Evolutionary conservation across 1,140 invertebrate species (phyloP).

Genomic region (Aphidius gifuensis): DNA sequence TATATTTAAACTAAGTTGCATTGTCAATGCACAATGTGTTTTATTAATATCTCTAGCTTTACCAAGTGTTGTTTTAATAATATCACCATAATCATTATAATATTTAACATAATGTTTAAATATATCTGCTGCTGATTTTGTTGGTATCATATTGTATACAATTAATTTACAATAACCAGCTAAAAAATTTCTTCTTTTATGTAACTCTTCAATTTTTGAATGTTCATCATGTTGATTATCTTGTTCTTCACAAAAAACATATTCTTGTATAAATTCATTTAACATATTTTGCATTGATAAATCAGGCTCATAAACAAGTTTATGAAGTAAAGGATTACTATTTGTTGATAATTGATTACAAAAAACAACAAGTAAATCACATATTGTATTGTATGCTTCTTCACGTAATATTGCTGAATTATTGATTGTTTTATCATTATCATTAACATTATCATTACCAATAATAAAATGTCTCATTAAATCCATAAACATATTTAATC

Average conservation of each 20-base stretch:
- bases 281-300: conserved; percentile 76
- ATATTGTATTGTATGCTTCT: conserved; percentile 86
- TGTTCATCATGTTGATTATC: conserved; percentile 90
- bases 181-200: conserved; percentile 92
- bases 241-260: conserved; percentile 88
- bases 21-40: conserved; percentile 91
- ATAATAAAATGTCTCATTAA: conserved; percentile 66
- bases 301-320: conserved; percentile 82
- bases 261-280: conserved; percentile 87
- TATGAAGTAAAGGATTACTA: conserved; percentile 62
- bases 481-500: conserved; percentile 72
- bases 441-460: conserved; percentile 25
- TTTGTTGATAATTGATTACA: conserved; percentile 75
- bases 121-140: conserved; percentile 87
- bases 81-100: conserved; percentile 99
- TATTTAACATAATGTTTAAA: conserved; percentile 98
- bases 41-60: conserved; percentile 98
- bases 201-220: conserved; percentile 89
- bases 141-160: conserved; percentile 94
- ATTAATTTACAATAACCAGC: conserved; percentile 97
- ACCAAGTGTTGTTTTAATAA: conserved; percentile 94
- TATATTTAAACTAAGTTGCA: conserved; percentile 86
- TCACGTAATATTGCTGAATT: conserved; percentile 42
- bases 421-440: conserved; percentile 14
- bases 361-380: conserved; percentile 93